phyloP scores from a whole-genome alignment of 2,888 invertebrate species.

The Callyntrura guangdongensis region DNA sequence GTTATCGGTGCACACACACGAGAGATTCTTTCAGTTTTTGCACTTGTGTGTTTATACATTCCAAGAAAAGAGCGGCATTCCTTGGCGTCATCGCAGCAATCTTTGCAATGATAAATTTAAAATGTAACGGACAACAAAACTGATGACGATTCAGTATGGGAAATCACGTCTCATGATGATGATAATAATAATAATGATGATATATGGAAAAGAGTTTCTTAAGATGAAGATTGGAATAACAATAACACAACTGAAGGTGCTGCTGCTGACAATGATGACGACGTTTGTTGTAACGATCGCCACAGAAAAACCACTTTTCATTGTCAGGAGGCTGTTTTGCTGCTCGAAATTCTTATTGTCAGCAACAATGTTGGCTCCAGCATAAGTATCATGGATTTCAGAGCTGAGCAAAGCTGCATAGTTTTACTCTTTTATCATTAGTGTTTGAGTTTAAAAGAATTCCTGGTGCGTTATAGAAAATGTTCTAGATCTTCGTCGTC shows the following conservation, averaged over 20 bases:
- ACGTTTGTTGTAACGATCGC: slow-evolving; percentile 2
- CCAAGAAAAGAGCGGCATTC: slow-evolving; percentile 75
- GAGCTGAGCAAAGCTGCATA: background rate
- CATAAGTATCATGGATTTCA: no score
- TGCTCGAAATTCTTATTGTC: background rate
- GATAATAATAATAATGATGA: background rate
- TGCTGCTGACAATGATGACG: background rate
- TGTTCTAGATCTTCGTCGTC: background rate
- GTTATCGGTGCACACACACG: background rate
- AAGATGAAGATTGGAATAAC: background rate
- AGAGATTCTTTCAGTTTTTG: slow-evolving; percentile 15
- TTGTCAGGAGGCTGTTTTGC: background rate
- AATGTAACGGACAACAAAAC: slow-evolving; percentile 54
- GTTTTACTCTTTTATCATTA: background rate
- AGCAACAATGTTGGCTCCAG: background rate
- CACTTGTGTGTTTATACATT: background rate
- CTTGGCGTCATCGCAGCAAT: slow-evolving; percentile 61
- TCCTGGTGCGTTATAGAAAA: background rate
- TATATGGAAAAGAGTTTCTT: slow-evolving; percentile 33
- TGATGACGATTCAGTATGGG: slow-evolving; percentile 22
- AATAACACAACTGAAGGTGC: background rate
- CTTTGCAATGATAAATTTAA: slow-evolving; percentile 70
- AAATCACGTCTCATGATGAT: slow-evolving; percentile 22
- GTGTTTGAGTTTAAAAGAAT: background rate
- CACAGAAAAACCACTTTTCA: background rate